Base-by-base conservation (phyloP, 2,797 vertebrate species). In the Pseudochaenichthys georgianus region DNA sequence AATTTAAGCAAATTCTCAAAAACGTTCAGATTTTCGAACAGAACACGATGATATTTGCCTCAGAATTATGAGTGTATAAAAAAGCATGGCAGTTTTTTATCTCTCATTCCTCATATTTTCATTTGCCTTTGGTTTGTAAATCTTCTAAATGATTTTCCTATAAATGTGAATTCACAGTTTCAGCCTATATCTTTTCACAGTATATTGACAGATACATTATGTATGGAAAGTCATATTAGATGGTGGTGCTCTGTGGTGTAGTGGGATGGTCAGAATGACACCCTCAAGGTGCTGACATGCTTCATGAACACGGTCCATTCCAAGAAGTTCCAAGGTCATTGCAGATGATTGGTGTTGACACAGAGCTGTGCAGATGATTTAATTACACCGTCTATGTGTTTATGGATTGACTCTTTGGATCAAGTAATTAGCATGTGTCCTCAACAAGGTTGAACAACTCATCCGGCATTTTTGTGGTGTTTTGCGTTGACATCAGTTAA, bases 351-450 rank as follows among this genome's bases (percentile, higher is more conserved):
- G 65, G 53, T 86, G 91, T 88, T 88, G 89, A 91, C 80, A 72
- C 71, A 74, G 72, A 81, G 72, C 73, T 51, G 64, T 64, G 80
- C 51, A 69, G 78, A 88, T 85, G 80, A 87, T 91, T 89, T 89
- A 84, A 91, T 91, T 87, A 82, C 81, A 52, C 78, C 3, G 62
- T 75, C 69, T 87, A 77, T 90, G 87, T 92, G 87, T 91, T 93
- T 88, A 90, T 90, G 87, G 89, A 91, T 91, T 93, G 89, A 82
- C 74, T 82, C 61, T 82, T 80, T 82, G 68, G 65, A 84, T 88
- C 69, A 63, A 66, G 76, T 88, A 86, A 89, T 93, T 90, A 87
- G 73, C 65, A 42, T 21, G 45, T 68, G 88, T 87, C 89, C 87
- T 87, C 58, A 89, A 78, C 86, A 90, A 91, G 91, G 90, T 87